These are phyloP conservation scores for Helicoverpa armigera DNA, from an alignment of 1,140 invertebrate species.

Conservation along the genomic window DNA sequence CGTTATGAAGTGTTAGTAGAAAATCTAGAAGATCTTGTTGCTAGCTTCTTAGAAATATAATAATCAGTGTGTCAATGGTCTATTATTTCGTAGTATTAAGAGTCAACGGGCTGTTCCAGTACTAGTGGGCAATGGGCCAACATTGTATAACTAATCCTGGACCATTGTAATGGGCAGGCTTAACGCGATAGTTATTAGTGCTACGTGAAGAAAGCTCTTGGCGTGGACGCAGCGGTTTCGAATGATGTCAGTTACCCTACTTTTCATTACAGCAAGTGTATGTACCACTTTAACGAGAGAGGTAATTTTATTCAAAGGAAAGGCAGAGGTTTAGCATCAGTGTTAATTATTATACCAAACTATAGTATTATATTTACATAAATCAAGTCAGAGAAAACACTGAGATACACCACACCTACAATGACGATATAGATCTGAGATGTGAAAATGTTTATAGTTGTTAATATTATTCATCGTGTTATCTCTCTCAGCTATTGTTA, in stretches of 20 bases:
- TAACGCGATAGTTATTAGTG: slow-evolving; percentile 8
- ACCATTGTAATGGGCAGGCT: slow-evolving; percentile 11
- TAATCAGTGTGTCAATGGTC: slow-evolving; percentile 15
- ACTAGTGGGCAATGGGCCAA: slow-evolving; percentile 39
- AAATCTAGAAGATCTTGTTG: not conserved
- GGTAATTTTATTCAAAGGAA: too few species aligned
- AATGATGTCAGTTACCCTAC: slow-evolving; percentile 5
- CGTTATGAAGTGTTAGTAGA: too few species aligned
- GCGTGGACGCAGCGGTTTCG: not conserved
- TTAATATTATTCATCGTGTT: slow-evolving; percentile 18
- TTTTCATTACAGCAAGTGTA: not conserved
- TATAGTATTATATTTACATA: too few species aligned
- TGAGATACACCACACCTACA: too few species aligned
- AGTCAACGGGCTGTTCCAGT: slow-evolving; percentile 6
- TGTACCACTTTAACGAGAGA: not conserved
- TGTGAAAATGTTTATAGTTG: not conserved
- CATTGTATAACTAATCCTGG: slow-evolving; percentile 17
- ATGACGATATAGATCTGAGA: not conserved
- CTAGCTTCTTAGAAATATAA: not conserved
- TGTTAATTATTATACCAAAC: too few species aligned
- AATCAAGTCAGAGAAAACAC: not conserved
- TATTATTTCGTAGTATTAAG: not conserved
- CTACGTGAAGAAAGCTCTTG: not conserved
- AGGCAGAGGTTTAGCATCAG: too few species aligned
- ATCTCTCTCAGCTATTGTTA: not conserved